These are phyloP conservation scores for Pachypsylla venusta DNA, from an alignment of 1,140 invertebrate genomes.

Conservation along the genomic window DNA sequence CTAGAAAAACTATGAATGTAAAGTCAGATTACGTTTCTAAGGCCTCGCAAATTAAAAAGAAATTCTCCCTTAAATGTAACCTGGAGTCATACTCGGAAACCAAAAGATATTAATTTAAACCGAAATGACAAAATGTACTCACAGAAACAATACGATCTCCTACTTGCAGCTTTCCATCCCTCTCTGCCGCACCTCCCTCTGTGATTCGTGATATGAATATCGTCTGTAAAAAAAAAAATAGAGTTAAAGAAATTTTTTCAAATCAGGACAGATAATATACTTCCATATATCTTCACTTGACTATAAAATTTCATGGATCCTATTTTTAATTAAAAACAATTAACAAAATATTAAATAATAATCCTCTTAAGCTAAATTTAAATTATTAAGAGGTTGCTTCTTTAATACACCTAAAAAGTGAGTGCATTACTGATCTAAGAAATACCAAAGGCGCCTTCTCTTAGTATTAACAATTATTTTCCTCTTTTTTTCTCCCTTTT, in stretches of 20 bases:
- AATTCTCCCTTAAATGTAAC: no score
- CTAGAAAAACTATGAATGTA: background rate
- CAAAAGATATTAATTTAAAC: background rate
- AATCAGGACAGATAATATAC: no score
- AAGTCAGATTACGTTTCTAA: background rate
- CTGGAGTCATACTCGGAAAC: background rate
- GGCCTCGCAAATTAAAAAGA: background rate
- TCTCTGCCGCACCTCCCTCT: constrained; percentile 78
- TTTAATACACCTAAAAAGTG: no score
- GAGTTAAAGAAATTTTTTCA: no score
- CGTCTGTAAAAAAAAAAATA: constrained; percentile 38
- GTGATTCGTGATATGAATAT: constrained; percentile 89
- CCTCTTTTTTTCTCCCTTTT: no score
- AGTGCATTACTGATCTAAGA: no score
- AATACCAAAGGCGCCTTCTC: no score
- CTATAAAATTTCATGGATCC: no score
- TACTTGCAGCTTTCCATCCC: constrained; percentile 80
- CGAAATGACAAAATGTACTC: constrained; percentile 30
- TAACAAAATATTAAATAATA: constrained; percentile 35
- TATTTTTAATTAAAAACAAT: no score
- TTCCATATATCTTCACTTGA: no score
- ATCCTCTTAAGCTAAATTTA: background rate
- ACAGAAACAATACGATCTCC: constrained; percentile 87
- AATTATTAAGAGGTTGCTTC: no score
- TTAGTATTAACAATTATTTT: no score